Base-by-base conservation (phyloP, 2,888 invertebrate genomes). In the Selenia dentaria region DNA sequence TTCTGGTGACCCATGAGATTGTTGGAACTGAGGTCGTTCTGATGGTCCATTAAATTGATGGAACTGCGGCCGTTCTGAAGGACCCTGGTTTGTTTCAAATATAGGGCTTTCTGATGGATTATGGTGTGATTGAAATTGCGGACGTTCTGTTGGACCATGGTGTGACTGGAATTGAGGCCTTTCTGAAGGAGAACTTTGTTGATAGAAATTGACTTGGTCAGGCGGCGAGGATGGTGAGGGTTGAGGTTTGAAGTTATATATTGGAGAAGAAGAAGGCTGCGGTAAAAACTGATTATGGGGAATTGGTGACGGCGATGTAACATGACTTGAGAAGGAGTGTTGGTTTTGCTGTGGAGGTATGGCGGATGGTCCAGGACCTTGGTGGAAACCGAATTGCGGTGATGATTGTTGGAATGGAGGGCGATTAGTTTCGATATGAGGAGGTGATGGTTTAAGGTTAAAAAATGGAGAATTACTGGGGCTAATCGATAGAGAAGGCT, bases 361-460 rank as follows among this genome's bases (percentile, higher is more conserved):
- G 8, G 64, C 55, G 5, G 82, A 70, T 9, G 88, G 85, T 53
- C 82, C 77, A n/a, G 79, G 52, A 35, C 88, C 85, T 64, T 86
- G 85, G 53, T 90, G 89, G 67, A 92, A 91, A 64, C 79, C 82
- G 54, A 82, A 80, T 51, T 91, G 92, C 39, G 79, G 84, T 51
- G 83, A 83, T 14, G 80, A 71, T 55, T 85, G 82, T 14, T 86
- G 84, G 67, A 88, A 83, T 22, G 81, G 76, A 16, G 73, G 79
- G n/a, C 84, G 81, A 39, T 80, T 83, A 25, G 82, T 69, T 62
- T 91, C 91, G 48, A 83, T 60, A 14, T 78, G 79, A 3, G 88
- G 90, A 25, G 89, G 90, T 4, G 88, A 85, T 44, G 90, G 91
- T 48, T 86, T 89, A 0, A 88, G 72, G 41, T 90, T 91, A 42